Conservation (phyloP, 2,113 vertebrate species). For the Archilochus colubris region DNA sequence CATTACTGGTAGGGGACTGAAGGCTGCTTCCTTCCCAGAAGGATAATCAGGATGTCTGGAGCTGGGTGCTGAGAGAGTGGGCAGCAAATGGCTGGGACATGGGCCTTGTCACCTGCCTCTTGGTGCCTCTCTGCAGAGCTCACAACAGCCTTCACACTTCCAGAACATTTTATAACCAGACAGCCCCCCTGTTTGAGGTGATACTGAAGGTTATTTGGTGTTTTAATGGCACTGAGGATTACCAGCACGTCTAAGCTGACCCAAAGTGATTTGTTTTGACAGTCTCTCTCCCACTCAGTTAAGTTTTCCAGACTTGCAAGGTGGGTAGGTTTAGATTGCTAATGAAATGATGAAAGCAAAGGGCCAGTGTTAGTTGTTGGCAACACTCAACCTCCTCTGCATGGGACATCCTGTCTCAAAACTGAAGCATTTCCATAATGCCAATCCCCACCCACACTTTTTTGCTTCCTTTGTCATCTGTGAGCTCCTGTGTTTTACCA, state of each 20-base stretch:
- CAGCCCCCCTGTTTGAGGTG: background rate
- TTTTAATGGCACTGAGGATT: background rate
- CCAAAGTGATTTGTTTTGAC: background rate
- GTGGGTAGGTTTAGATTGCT: background rate
- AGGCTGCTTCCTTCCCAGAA: background rate
- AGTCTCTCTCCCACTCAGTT: background rate
- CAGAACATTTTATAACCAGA: background rate
- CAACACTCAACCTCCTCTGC: background rate
- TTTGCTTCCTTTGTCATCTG: background rate
- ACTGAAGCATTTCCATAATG: background rate
- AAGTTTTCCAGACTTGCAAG: background rate
- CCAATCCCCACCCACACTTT: background rate
- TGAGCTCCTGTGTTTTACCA: background rate
- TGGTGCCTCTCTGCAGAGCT: fast-evolving
- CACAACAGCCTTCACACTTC: background rate
- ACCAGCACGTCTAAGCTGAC: background rate
- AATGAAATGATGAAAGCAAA: background rate
- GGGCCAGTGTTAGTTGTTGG: background rate
- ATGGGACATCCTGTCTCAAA: background rate
- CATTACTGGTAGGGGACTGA: background rate
- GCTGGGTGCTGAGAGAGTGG: background rate
- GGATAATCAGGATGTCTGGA: background rate
- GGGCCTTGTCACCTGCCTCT: background rate
- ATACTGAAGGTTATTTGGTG: background rate
- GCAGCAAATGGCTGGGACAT: background rate